phyloP scores from a whole-genome alignment of 2,113 vertebrate genomes.

The Pleuronectes platessa region DNA sequence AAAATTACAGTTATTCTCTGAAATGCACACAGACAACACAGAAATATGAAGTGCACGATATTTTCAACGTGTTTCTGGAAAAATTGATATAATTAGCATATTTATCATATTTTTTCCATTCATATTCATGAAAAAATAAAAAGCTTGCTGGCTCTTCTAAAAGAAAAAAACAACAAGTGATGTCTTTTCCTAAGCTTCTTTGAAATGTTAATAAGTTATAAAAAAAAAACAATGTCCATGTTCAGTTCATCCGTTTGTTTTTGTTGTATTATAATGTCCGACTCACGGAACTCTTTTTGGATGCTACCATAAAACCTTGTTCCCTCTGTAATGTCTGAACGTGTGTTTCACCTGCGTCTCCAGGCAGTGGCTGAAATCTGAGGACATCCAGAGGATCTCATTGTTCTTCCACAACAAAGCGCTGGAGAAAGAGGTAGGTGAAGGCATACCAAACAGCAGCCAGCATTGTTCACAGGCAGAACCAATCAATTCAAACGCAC shows the following conservation, averaged over 20 bases:
- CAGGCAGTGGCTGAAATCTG: conserved; percentile 98
- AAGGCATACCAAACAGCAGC: conserved; percentile 32
- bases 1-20: background rate
- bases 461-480: conserved; percentile 3
- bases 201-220: background rate
- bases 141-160: background rate
- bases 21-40: too few species aligned
- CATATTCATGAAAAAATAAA: conserved; percentile 8
- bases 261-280: background rate
- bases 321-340: background rate
- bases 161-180: background rate
- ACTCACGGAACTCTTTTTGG: background rate
- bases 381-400: conserved; percentile 97
- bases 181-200: background rate
- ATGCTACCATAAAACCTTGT: background rate
- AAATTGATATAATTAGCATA: background rate
- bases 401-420: conserved; percentile 97
- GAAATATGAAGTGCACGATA: background rate
- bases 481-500: conserved; percentile 30
- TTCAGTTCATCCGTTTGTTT: background rate
- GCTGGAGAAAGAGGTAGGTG: conserved; percentile 93
- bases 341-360: conserved; percentile 37
- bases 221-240: background rate
- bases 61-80: background rate
- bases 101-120: background rate